Percentiles rank a stretch among this genome's conserved stretches.
These are phyloP conservation scores for Meloidogyne chitwoodi DNA, from an alignment of 1,140 invertebrate genomes.

Conservation along the genomic window DNA sequence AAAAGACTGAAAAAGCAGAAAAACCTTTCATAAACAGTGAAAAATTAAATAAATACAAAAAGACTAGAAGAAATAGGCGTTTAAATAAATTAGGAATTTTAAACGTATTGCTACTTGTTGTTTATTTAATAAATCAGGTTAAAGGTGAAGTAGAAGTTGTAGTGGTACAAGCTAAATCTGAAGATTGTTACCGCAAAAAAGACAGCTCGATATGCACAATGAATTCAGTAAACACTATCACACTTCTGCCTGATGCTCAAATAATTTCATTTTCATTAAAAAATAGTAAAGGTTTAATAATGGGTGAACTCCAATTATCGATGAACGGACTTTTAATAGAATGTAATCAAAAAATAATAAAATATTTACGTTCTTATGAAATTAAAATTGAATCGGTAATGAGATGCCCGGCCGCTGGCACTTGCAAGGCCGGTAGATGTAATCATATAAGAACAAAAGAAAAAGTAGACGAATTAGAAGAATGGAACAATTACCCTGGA, in stretches of 20 bases:
- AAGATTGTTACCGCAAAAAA: background rate
- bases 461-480: background rate
- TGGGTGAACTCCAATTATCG: background rate
- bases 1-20: background rate
- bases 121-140: background rate
- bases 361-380: background rate
- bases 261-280: background rate
- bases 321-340: background rate
- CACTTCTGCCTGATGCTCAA: background rate
- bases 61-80: background rate
- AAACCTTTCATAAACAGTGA: background rate
- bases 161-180: background rate
- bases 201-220: background rate
- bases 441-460: background rate
- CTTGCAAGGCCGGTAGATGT: background rate
- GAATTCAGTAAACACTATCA: background rate
- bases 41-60: too few species aligned
- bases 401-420: background rate
- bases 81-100: background rate
- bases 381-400: background rate
- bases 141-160: background rate
- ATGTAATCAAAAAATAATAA: background rate
- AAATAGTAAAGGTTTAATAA: background rate
- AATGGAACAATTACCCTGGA: background rate
- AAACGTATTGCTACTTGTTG: background rate